phyloP scores from a whole-genome alignment of 2,113 vertebrate species.

The Bombycilla garrulus region DNA sequence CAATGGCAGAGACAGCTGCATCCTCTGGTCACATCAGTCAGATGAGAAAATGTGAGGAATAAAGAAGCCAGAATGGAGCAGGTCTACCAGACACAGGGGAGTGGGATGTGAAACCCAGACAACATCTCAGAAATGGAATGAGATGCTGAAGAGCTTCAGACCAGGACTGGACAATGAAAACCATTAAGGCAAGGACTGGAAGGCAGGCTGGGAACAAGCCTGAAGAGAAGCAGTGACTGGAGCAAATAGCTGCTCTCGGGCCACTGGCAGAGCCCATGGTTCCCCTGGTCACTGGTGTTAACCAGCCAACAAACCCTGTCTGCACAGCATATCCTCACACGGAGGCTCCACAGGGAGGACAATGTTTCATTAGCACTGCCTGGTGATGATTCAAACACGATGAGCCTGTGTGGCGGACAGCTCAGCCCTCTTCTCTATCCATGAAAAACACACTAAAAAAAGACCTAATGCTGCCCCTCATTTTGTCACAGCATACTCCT shows the following conservation, averaged over 20 bases:
- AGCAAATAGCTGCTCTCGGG: not conserved
- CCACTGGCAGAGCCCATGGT: not conserved
- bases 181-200: not conserved
- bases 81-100: not conserved
- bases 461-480: not conserved
- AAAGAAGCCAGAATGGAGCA: not conserved
- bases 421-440: not conserved
- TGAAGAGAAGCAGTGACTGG: not conserved
- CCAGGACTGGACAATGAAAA: not conserved
- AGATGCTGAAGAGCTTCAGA: not conserved
- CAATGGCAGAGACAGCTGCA: not conserved
- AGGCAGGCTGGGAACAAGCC: not conserved
- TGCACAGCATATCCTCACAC: not conserved
- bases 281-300: not conserved
- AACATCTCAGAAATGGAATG: not conserved
- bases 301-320: not conserved
- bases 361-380: not conserved
- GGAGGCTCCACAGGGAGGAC: rapidly evolving
- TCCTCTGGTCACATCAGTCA: not conserved
- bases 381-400: not conserved
- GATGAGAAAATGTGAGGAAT: not conserved
- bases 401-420: not conserved
- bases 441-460: not conserved
- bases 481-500: not conserved
- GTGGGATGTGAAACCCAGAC: rapidly evolving